Evolutionary conservation across 2,113 vertebrate genomes (phyloP).

Genomic region (Phrynosoma platyrhinos): DNA sequence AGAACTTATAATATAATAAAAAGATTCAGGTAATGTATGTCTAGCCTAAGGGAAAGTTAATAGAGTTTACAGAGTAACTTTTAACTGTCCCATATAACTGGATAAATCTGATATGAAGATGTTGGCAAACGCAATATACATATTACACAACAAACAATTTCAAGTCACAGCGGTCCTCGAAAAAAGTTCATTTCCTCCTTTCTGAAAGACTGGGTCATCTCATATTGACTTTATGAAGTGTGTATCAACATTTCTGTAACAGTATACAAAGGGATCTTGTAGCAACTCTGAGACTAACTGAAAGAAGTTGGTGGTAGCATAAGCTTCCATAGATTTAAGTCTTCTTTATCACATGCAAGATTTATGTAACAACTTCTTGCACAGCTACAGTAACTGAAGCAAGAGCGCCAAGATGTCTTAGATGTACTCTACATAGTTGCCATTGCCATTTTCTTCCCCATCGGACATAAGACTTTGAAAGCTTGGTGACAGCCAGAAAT

Average conservation of each 20-base stretch:
- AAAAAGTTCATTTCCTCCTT: neutral
- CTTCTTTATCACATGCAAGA: neutral
- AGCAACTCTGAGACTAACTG: no score
- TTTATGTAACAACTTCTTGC: neutral
- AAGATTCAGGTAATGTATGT: neutral
- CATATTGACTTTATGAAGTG: conserved; percentile 8
- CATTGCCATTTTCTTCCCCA: no score
- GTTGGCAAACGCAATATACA: conserved; percentile 26
- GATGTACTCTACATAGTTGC: neutral
- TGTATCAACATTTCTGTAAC: neutral
- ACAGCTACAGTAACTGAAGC: conserved; percentile 21
- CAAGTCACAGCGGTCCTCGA: conserved; percentile 7
- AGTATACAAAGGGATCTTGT: no score
- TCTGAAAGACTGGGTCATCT: conserved; percentile 11
- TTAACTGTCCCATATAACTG: conserved; percentile 31
- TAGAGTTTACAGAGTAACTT: conserved; percentile 24
- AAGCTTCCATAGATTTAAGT: no score
- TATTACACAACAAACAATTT: conserved; percentile 27
- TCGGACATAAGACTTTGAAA: neutral
- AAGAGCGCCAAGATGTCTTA: neutral
- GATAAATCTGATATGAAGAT: conserved; percentile 22
- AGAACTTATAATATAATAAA: neutral
- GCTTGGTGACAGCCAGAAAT: neutral
- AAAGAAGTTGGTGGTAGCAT: no score
- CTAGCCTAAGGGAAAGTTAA: conserved; percentile 14